A percentile compares a stretch with the other conserved stretches of the same genome.
phyloP scores from a whole-genome alignment of 2,113 vertebrate species.

The Delphinus delphis region DNA sequence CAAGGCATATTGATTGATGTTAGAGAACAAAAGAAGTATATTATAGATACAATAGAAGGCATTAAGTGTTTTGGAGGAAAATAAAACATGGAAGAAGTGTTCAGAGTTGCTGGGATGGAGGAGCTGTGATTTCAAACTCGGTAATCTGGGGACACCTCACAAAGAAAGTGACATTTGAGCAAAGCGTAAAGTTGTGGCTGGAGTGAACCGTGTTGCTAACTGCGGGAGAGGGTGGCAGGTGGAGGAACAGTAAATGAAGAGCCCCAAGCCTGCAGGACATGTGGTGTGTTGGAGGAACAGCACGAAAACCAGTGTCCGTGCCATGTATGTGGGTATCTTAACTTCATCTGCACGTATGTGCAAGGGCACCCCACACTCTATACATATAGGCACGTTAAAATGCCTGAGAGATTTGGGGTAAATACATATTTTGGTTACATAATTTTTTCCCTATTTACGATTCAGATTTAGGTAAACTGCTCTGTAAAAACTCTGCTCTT shows the following conservation, averaged over 20 bases:
- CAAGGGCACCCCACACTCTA: background rate
- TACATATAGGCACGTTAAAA: background rate
- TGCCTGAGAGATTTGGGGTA: background rate
- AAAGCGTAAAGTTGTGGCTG: background rate
- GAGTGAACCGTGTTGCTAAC: background rate
- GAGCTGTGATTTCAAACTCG: background rate
- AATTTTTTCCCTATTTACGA: background rate
- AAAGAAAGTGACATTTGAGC: background rate
- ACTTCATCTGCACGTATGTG: background rate
- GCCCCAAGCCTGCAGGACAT: background rate
- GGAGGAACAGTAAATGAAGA: background rate
- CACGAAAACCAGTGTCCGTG: accelerated
- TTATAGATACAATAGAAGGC: background rate
- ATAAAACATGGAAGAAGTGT: background rate
- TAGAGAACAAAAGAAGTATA: background rate
- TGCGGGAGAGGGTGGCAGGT: background rate
- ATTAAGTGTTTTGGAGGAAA: background rate
- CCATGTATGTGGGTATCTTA: background rate
- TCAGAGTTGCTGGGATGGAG: background rate
- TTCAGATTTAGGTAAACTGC: background rate
- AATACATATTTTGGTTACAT: background rate
- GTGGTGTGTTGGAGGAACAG: background rate
- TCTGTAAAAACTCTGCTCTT: conserved; percentile 31
- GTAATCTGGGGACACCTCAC: background rate
- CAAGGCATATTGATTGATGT: background rate